These are phyloP conservation scores for Dinocampus coccinellae DNA, from an alignment of 2,888 invertebrate species.

Conservation along the genomic window DNA sequence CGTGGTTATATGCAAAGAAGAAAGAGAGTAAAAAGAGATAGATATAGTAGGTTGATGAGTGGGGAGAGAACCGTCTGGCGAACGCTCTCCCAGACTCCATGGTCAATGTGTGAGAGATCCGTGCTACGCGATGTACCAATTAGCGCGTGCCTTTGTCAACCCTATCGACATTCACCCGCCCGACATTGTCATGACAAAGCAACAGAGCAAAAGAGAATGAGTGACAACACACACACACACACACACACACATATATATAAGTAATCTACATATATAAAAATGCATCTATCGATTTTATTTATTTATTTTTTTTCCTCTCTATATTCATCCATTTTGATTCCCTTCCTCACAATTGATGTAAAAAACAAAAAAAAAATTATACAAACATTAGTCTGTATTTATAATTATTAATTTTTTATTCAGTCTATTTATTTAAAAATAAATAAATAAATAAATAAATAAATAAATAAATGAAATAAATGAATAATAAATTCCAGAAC, in stretches of 20 bases:
- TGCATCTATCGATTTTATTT: too few relatives aligned
- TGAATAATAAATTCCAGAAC: conserved; percentile 48
- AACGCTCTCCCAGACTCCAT: conserved; percentile 49
- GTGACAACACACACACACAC: not conserved
- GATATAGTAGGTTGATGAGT: too few relatives aligned
- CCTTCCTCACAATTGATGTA: too few relatives aligned
- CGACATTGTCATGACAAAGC: not conserved
- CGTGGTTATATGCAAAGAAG: not conserved
- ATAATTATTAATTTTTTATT: too few relatives aligned
- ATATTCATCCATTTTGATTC: too few relatives aligned
- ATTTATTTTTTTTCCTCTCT: too few relatives aligned
- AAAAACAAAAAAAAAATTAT: too few relatives aligned
- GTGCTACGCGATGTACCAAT: conserved; percentile 58
- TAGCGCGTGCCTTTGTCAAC: conserved; percentile 48
- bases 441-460: too few relatives aligned
- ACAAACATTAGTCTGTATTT: too few relatives aligned
- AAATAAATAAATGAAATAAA: too few relatives aligned
- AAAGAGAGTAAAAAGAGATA: not conserved
- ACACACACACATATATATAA: not conserved
- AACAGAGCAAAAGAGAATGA: conserved; percentile 25
- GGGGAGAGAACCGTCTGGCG: conserved; percentile 57
- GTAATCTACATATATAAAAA: too few relatives aligned
- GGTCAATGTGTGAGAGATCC: conserved; percentile 43
- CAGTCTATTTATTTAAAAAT: too few relatives aligned
- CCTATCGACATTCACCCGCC: conserved; percentile 27